These are phyloP conservation scores for Mesocentrotus franciscanus DNA, from an alignment of 53 echinoderm and acorn worm species.

Conservation along the genomic window DNA sequence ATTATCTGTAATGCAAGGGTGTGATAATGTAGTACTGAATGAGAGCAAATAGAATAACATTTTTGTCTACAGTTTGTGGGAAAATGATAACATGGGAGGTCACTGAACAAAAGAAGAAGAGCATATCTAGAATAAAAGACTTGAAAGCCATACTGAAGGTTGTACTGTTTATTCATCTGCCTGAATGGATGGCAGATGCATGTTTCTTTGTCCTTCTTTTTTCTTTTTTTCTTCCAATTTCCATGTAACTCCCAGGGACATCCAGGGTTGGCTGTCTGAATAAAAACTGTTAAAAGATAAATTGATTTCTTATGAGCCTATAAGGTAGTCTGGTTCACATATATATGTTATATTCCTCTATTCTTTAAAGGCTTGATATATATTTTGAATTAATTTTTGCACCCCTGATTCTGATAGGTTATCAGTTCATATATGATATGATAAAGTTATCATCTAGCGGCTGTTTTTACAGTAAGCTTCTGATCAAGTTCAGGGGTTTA, in stretches of 20 bases:
- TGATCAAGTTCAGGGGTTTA: background rate
- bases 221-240: background rate
- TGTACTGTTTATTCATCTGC: constrained; percentile 2
- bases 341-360: background rate
- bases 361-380: background rate
- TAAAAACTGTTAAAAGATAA: background rate
- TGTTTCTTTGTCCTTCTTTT: background rate
- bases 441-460: no score
- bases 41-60: background rate
- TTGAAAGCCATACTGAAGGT: background rate
- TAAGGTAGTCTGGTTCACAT: background rate
- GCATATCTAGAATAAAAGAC: background rate
- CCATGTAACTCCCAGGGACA: background rate
- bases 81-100: background rate
- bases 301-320: background rate
- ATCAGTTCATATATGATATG: no score
- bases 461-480: background rate
- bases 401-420: background rate
- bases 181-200: background rate
- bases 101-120: background rate
- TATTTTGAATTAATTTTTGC: background rate
- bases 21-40: background rate
- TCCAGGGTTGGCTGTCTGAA: background rate
- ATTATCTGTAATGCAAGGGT: background rate
- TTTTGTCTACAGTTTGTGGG: background rate